A percentile compares a stretch with the other conserved stretches of the same genome.
phyloP scores from a whole-genome alignment of 2,113 vertebrate genomes.

The Microtus pennsylvanicus region DNA sequence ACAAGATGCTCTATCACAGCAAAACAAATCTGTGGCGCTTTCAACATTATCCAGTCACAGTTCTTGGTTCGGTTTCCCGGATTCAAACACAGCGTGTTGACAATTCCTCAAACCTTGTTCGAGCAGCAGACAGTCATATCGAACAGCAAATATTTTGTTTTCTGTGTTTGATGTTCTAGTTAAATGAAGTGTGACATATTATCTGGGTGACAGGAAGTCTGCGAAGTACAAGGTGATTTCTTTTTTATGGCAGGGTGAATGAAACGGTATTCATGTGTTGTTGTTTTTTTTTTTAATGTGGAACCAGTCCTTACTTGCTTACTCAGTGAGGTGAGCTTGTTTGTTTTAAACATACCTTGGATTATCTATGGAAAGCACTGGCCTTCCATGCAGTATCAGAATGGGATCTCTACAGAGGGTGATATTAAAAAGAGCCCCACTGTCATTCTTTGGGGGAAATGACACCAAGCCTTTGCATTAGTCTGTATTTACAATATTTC shows the following conservation, averaged over 20 bases:
- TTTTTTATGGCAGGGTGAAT: slow-evolving; percentile 19
- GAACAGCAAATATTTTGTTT: slow-evolving; percentile 68
- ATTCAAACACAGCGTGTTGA: slow-evolving; percentile 58
- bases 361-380: neutral
- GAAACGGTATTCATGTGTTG: slow-evolving; percentile 13
- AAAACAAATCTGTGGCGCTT: slow-evolving; percentile 51
- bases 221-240: slow-evolving; percentile 49
- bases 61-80: slow-evolving; percentile 58
- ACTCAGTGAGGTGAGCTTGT: neutral
- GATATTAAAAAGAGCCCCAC: neutral
- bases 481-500: neutral
- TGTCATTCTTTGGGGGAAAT: neutral
- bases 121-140: slow-evolving; percentile 45
- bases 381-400: neutral
- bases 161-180: slow-evolving; percentile 57
- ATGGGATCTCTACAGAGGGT: neutral
- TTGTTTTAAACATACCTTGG: slow-evolving; percentile 43
- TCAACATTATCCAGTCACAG: slow-evolving; percentile 36
- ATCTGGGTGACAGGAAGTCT: slow-evolving; percentile 33
- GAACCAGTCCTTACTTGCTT: slow-evolving; percentile 15
- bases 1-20: slow-evolving; percentile 35
- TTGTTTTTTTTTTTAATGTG: neutral
- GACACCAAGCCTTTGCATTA: neutral
- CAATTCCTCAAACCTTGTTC: slow-evolving; percentile 50
- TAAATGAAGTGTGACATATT: slow-evolving; percentile 62